Evolutionary conservation across 2,113 vertebrate genomes (phyloP), one percentile per base, ranked within the genome.

Genomic region (Erpornis zantholeuca): DNA sequence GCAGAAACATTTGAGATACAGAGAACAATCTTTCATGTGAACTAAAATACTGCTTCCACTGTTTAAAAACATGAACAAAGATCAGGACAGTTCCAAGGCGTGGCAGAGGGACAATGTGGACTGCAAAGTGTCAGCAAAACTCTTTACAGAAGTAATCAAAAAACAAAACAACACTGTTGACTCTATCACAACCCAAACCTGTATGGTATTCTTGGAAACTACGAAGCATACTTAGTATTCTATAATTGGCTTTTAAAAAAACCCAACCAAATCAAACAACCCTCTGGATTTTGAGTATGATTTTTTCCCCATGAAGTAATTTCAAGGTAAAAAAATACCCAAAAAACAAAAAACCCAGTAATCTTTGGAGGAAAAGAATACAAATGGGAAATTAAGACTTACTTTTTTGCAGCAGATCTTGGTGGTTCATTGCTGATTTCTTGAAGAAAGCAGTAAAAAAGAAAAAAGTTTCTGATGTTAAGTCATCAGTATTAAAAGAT

Each of bases 1-100:
- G 60, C 20, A 65, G n/a, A 86, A 94, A 89, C 31, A 68, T 64
- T 40, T 86, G 84, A 86, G 90, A 91, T 96, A 90, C 31, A 75
- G 3, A n/a, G 68, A 88, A n/a, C 7, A 73, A 72, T 10, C 9
- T 47, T 83, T 72, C 45, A 24, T 18, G 12, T 23, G 38, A 86
- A n/a, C 35, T 53, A 59, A 29, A 82, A 90, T 38, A 54, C 25
- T 5, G 3, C n/a, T 77, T 93, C 50, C 42, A 42, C n/a, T 3
- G 0, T 63, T 52, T 18, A 47, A 86, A 94, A 83, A 35, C 16
- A 49, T 27, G 44, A 78, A 54, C 14, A 57, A 76, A 93, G 45
- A 77, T 53, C 49, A 65, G 25, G 23, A 56, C 13, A 11, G 44
- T 47, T 81, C 15, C 64, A 86, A 63, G 6, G 14, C 9, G 11